A percentile compares a stretch with the other conserved stretches of the same genome.
Conservation (phyloP, 1,140 invertebrate genomes). For the Lysiphlebus fabarum region DNA sequence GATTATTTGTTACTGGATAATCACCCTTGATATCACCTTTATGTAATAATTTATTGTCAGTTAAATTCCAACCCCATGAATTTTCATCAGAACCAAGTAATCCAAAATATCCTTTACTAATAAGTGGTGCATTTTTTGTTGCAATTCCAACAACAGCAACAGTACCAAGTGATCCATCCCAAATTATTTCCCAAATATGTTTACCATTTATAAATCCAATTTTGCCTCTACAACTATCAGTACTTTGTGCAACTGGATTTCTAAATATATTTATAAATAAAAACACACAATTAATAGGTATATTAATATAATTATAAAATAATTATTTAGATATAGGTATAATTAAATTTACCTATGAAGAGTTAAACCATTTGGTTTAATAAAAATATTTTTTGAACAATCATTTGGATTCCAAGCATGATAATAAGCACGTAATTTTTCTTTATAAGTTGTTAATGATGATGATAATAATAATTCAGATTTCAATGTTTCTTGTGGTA, state of each 20-base stretch:
- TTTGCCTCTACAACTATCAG: constrained; percentile 93
- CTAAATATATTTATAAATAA: constrained; percentile 50
- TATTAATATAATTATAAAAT: neutral
- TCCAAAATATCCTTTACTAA: constrained; percentile 92
- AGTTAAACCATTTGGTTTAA: constrained; percentile 96
- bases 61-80: constrained; percentile 99
- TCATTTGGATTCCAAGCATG: constrained; percentile 98
- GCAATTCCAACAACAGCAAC: constrained; percentile 94
- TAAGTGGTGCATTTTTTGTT: constrained; percentile 87
- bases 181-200: constrained; percentile 98
- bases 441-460: constrained; percentile 87
- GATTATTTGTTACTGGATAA: constrained; percentile 95
- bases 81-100: constrained; percentile 93
- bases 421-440: constrained; percentile 89
- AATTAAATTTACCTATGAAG: constrained; percentile 68
- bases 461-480: constrained; percentile 87
- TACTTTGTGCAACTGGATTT: constrained; percentile 98
- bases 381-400: constrained; percentile 94
- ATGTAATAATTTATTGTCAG: constrained; percentile 95
- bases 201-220: constrained; percentile 90
- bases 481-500: constrained; percentile 88
- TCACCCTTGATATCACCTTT: constrained; percentile 94
- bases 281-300: no score
- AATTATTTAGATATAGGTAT: neutral
- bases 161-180: constrained; percentile 96